phyloP scores from a whole-genome alignment of 2,888 invertebrate species.

The Epinotia bilunana region DNA sequence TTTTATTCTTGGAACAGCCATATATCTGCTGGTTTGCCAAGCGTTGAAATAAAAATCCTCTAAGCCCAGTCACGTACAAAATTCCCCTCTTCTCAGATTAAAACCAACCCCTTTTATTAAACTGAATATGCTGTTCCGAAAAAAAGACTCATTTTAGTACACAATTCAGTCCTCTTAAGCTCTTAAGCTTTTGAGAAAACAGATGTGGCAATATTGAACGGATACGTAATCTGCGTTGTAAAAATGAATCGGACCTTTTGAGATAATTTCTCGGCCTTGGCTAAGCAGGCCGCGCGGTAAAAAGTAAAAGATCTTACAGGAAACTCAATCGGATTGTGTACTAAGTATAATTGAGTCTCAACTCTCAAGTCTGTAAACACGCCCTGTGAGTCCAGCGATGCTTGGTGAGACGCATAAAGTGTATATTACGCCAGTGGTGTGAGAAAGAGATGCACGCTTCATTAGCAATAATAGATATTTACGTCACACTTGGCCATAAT shows the following conservation, averaged over 20 bases:
- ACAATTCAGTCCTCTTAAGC: background rate
- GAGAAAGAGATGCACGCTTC: too few relatives aligned
- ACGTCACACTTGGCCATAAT: too few relatives aligned
- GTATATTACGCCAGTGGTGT: too few relatives aligned
- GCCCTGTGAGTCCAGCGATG: too few relatives aligned
- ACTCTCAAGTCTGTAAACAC: background rate
- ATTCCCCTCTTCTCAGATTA: slow-evolving; percentile 23
- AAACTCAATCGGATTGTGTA: background rate
- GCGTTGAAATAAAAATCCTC: slow-evolving; percentile 17
- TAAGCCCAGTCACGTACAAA: slow-evolving; percentile 26
- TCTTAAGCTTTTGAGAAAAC: background rate
- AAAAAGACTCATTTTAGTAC: slow-evolving; percentile 20
- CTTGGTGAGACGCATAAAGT: too few relatives aligned
- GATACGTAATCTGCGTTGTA: slow-evolving; percentile 39
- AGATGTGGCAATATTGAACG: slow-evolving; percentile 21
- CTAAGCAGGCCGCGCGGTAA: background rate
- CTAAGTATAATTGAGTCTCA: background rate
- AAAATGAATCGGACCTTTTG: slow-evolving; percentile 39
- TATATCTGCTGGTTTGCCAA: slow-evolving; percentile 1
- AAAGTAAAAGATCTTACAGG: slow-evolving; percentile 2
- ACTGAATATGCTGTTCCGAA: slow-evolving; percentile 18
- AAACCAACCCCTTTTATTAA: slow-evolving; percentile 28
- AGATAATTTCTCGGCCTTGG: slow-evolving; percentile 25
- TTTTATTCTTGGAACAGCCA: background rate
- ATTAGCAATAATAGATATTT: too few relatives aligned